phyloP scores from a whole-genome alignment of 2,888 invertebrate species.

The Pterostichus niger region DNA sequence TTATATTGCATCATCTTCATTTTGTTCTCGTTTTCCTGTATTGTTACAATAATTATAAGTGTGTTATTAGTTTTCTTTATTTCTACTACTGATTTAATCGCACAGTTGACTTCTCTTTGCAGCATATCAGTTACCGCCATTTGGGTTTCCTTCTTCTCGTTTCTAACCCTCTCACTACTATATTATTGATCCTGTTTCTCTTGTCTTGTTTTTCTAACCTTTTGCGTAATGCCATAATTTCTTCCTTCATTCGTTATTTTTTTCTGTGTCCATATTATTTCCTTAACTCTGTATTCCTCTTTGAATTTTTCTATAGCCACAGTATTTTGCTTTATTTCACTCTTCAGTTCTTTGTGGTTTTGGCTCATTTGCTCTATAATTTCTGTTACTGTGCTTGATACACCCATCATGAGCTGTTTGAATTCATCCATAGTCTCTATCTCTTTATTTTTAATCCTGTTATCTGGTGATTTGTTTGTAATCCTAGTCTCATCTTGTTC shows the following conservation, averaged over 20 bases:
- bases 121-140: not conserved
- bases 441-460: not conserved
- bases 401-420: not conserved
- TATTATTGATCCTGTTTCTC: not conserved
- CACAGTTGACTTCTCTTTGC: not conserved
- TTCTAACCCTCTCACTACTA: not conserved
- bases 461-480: not conserved
- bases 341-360: not conserved
- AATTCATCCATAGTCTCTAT: not conserved
- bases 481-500: not conserved
- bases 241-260: conserved; percentile 1
- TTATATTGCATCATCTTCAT: not conserved
- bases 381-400: not conserved
- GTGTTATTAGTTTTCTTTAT: not conserved
- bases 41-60: not conserved
- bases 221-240: not conserved
- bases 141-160: conserved; percentile 13
- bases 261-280: not conserved
- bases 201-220: not conserved
- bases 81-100: conserved; percentile 13
- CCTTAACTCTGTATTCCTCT: not conserved
- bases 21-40: conserved; percentile 1
- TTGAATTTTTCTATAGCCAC: not conserved
- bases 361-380: conserved; percentile 1
- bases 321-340: not conserved